These are phyloP conservation scores for Sarcophaga peregrina DNA, from an alignment of 1,140 invertebrate species.

Conservation along the genomic window DNA sequence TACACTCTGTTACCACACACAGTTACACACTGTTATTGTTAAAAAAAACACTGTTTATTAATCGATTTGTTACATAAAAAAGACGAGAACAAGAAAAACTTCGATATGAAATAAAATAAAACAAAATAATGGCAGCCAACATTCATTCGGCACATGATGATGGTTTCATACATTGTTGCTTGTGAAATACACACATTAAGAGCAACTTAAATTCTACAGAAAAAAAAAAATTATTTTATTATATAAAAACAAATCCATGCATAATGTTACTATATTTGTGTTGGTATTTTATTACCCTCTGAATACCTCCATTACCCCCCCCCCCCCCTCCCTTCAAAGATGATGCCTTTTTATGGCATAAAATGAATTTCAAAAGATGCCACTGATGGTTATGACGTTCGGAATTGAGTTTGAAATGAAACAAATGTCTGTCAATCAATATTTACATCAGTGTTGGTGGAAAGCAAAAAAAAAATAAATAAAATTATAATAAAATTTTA, in stretches of 20 bases:
- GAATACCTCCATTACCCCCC: no score
- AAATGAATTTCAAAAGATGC: background rate
- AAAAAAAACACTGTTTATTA: background rate
- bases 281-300: no score
- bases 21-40: background rate
- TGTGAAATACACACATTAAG: no score
- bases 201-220: no score
- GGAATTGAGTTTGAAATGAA: background rate
- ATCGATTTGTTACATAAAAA: background rate
- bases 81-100: no score
- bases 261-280: no score
- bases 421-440: conserved; percentile 22
- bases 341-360: no score
- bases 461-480: background rate
- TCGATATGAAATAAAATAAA: background rate
- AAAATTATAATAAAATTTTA: conserved; percentile 17
- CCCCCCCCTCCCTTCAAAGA: no score
- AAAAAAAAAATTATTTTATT: no score
- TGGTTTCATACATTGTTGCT: no score
- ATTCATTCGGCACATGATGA: no score
- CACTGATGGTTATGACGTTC: background rate
- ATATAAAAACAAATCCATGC: no score
- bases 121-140: background rate
- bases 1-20: background rate
- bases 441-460: background rate